Evolutionary conservation across 2,797 vertebrate genomes (phyloP).

Genomic region (Clamator glandarius): DNA sequence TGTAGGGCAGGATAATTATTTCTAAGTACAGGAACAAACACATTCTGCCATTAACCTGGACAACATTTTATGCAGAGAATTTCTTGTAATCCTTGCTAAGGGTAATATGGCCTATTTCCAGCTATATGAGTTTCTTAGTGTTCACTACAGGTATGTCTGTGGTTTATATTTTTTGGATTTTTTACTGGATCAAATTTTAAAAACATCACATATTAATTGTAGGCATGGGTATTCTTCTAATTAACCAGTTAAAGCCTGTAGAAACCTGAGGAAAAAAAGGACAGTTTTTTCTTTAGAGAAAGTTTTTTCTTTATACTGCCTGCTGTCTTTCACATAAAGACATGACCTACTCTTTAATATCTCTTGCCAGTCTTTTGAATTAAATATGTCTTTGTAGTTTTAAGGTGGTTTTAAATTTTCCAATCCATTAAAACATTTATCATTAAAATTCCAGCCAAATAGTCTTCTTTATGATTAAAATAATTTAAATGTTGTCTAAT

Average conservation of each 20-base stretch:
- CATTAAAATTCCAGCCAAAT: slow-evolving; percentile 11
- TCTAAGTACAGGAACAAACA: background rate
- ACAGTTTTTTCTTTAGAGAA: background rate
- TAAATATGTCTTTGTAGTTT: slow-evolving; percentile 7
- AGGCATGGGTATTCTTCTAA: background rate
- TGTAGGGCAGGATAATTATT: background rate
- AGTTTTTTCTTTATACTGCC: background rate
- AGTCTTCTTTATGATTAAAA: slow-evolving; percentile 26
- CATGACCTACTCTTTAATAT: background rate
- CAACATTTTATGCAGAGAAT: background rate
- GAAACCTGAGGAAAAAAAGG: background rate
- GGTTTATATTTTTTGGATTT: background rate
- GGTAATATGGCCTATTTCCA: background rate
- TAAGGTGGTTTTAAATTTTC: slow-evolving; percentile 15
- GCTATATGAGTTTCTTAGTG: background rate
- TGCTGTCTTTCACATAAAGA: background rate
- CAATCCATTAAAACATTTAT: slow-evolving; percentile 15
- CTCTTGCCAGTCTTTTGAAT: background rate
- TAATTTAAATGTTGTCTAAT: slow-evolving; percentile 30
- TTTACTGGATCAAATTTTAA: background rate
- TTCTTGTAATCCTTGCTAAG: background rate
- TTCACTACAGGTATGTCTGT: background rate
- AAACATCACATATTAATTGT: background rate
- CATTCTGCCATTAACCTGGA: background rate
- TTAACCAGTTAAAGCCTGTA: background rate